Evolutionary conservation across 1,140 invertebrate genomes (phyloP).

Genomic region (Bemisia tabaci): DNA sequence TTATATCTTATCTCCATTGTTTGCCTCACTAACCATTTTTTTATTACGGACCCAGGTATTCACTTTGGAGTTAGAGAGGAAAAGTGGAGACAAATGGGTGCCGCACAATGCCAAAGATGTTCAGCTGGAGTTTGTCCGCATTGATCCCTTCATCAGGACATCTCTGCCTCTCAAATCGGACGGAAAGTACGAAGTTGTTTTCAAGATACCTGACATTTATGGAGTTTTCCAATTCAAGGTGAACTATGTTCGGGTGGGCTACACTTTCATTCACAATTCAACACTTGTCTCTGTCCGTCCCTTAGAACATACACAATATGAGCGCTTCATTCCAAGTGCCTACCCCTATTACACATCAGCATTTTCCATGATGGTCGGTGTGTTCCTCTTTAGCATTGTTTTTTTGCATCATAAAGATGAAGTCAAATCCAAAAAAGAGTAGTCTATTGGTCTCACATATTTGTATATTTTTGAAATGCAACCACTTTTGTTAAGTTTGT

Average conservation of each 20-base stretch:
- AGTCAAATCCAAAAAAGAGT: slow-evolving; percentile 33
- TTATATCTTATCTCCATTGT: too few relatives aligned
- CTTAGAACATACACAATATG: slow-evolving; percentile 94
- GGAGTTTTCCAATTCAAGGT: slow-evolving; percentile 99
- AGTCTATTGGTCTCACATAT: too few relatives aligned
- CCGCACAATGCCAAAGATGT: slow-evolving; percentile 86
- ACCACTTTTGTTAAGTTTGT: too few relatives aligned
- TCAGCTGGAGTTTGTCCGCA: slow-evolving; percentile 96
- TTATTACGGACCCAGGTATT: too few relatives aligned
- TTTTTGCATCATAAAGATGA: slow-evolving; percentile 82
- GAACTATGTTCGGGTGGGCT: slow-evolving; percentile 90
- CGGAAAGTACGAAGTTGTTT: slow-evolving; percentile 72
- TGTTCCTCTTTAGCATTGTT: slow-evolving; percentile 83
- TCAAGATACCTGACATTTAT: slow-evolving; percentile 97
- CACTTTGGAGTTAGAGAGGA: slow-evolving; percentile 80
- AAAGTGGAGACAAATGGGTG: slow-evolving; percentile 74
- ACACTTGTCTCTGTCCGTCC: slow-evolving; percentile 95
- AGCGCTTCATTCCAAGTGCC: slow-evolving; percentile 93
- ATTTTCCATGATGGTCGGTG: slow-evolving; percentile 98
- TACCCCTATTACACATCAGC: slow-evolving; percentile 97
- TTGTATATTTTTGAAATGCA: too few relatives aligned
- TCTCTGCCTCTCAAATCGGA: slow-evolving; percentile 55
- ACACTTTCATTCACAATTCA: slow-evolving; percentile 83
- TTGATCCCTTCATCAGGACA: slow-evolving; percentile 94
- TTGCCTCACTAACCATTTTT: too few relatives aligned